Evolutionary conservation across 2,797 vertebrate genomes (phyloP), one percentile per base, ranked within the genome.

Genomic region (Protosalanx chinensis): DNA sequence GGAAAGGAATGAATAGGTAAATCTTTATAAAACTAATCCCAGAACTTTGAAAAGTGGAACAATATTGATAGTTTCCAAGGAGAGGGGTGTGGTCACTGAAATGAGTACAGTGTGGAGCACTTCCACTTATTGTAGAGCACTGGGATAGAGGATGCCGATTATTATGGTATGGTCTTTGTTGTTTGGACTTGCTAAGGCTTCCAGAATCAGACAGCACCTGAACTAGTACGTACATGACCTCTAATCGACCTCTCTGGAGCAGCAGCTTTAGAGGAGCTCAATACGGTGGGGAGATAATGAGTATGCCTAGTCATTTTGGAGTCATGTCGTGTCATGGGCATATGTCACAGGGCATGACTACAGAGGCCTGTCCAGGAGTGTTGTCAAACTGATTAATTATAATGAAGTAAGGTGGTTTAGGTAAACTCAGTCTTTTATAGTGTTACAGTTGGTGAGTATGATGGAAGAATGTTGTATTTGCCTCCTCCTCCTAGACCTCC

Each of bases 1-100:
- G 81, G 83, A 88, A 86, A 86, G 85, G 49, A 86, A 87, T 84
- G 85, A 85, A 87, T 67, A 78, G 79, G 73, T 77, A 65, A 65
- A 83, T 79, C 32, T 33, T 78, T 82, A 78, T 57, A 70, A 7
- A 65, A 57, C 29, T 77, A 76, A 81, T 82, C 77, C 59, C 75
- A 72, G 66, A 70, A 64, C 67, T 62, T 29, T 72, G 70, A 81
- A 53, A 67, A 62, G 16, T 72, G 67, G 68, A 86, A 87, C 66
- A 86, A 84, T 84, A 82, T 84, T 79, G 81, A 77, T 64, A 79
- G 76, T 79, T 23, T 46, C 41, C 18, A 23, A 60, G 29, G 41
- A 35, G 35, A 61, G 33, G 77, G n/a, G 10, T 16, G 58, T 41
- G 72, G 58, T 41, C 13, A 53, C 46, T 57, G 59, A 51, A 13